Percentiles rank a stretch among this genome's conserved stretches.
Conservation (phyloP, 2,113 vertebrate species). For the Apeltes quadracus region DNA sequence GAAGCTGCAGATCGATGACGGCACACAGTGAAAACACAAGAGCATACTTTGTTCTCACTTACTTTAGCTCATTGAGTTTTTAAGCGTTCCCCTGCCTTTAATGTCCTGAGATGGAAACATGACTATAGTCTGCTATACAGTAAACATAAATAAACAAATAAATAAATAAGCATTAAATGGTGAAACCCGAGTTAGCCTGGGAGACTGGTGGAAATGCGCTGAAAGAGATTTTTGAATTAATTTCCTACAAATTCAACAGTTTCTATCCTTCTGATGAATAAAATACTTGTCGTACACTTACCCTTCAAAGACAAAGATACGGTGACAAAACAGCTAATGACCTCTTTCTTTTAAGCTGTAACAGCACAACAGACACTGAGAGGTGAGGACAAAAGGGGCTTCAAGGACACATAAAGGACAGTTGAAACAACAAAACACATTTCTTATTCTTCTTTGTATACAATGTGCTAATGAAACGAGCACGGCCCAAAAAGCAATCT, state of each 20-base stretch:
- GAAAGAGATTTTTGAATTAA: conserved; percentile 6
- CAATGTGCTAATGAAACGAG: conserved; percentile 43
- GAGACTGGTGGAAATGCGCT: conserved; percentile 18
- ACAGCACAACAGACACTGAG: conserved; percentile 33
- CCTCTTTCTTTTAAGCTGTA: conserved; percentile 7
- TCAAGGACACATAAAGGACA: conserved; percentile 33
- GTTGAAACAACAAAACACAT: conserved; percentile 28
- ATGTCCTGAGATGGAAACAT: neutral
- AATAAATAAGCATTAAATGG: neutral
- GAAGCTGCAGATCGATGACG: conserved; percentile 32
- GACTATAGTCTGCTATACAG: neutral
- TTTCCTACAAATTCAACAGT: neutral
- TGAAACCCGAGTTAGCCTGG: conserved; percentile 17
- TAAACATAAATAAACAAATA: too few relatives aligned
- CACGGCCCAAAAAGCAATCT: conserved; percentile 9
- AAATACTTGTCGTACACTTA: conserved; percentile 50
- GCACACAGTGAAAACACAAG: conserved; percentile 14
- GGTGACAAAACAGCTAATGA: conserved; percentile 47
- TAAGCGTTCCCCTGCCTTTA: conserved; percentile 2
- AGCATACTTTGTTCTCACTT: neutral
- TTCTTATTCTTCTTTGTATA: conserved; percentile 25
- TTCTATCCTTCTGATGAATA: conserved; percentile 1
- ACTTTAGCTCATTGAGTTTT: neutral
- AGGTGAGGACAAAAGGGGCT: conserved; percentile 7
- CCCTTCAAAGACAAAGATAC: conserved; percentile 54